Evolutionary conservation across 1,140 invertebrate genomes (phyloP), one percentile per base, ranked within the genome.

Genomic region (Tenebrio molitor): DNA sequence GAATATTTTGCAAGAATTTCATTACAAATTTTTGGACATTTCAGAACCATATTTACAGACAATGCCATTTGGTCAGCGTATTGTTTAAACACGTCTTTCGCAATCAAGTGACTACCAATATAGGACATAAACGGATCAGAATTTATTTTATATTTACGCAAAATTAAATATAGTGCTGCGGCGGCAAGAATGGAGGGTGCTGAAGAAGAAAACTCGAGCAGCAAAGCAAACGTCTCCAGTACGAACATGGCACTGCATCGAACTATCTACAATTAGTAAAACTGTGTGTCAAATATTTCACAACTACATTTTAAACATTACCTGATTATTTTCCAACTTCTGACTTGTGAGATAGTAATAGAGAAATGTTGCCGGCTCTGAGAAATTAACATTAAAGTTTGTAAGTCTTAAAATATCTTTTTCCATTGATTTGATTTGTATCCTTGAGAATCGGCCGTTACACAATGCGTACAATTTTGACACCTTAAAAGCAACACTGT

Each of bases 401-500:
- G 62, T 5, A 1, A 25, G 8, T 33, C 46, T 65, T 12, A 71
- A 23, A 16, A 71, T 65, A 10, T 42, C 16, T 25, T 42, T 16
- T 14, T 71, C 69, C 16, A 36, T 65, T 16, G 36, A 64, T 14
- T 46, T 7, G 0, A 71, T 44, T 17, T 71, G 34, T 8, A 44
- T 10, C 5, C 50, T 64, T 12, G 69, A 71, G 21, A 39, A 71
- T 23, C 65, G 44, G 2, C 69, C 69, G 1, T 65, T 42, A 17
- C 69, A 71, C 15, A 71, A 25, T 6, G 69, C 42, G 15, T 42
- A 64, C 19, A 71, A 14, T 46, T 71, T 71, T 2, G 53, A 21
- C 2, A 65, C 25, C 69, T 71, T 46, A 5, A 46, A 41, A 5
- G 16, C 4, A 53, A 46, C 1, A 15, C 10, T 19, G 44, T 15